A percentile compares a stretch with the other conserved stretches of the same genome.
These are phyloP conservation scores for Delphinapterus leucas DNA, from an alignment of 2,113 vertebrate genomes.

Conservation along the genomic window DNA sequence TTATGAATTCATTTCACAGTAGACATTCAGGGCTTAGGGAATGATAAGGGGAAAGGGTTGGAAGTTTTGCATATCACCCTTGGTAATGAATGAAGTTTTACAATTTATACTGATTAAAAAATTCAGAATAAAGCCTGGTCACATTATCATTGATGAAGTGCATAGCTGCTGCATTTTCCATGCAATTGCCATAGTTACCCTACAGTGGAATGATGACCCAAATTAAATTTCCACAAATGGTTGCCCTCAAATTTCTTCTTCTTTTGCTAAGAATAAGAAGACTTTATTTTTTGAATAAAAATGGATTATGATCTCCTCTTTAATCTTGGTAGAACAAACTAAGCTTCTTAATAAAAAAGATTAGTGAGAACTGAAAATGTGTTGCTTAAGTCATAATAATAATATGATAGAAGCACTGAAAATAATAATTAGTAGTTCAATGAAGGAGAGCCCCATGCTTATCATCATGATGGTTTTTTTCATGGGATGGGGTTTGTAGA, in stretches of 20 bases:
- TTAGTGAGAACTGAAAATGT: conserved; percentile 15
- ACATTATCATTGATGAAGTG: conserved; percentile 73
- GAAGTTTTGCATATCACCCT: background rate
- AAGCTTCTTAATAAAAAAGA: conserved; percentile 30
- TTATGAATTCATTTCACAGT: background rate
- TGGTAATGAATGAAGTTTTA: conserved; percentile 45
- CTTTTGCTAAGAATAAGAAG: conserved; percentile 44
- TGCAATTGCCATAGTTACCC: conserved; percentile 79
- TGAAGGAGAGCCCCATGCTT: background rate
- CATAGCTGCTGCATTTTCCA: conserved; percentile 70
- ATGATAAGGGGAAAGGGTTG: background rate
- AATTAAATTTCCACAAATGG: conserved; percentile 81
- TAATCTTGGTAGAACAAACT: background rate
- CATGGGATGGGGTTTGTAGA: background rate
- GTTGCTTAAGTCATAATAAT: conserved; percentile 5
- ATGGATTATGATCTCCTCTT: background rate
- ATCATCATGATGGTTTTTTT: background rate
- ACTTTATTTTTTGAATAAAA: background rate
- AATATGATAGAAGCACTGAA: background rate
- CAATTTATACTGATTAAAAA: conserved; percentile 66
- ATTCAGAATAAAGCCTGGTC: conserved; percentile 47
- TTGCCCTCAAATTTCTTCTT: conserved; percentile 65
- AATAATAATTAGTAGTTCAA: conserved; percentile 18
- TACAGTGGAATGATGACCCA: conserved; percentile 78
- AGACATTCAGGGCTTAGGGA: background rate